Conservation (phyloP, 2,113 vertebrate species). For the Alces alces region DNA sequence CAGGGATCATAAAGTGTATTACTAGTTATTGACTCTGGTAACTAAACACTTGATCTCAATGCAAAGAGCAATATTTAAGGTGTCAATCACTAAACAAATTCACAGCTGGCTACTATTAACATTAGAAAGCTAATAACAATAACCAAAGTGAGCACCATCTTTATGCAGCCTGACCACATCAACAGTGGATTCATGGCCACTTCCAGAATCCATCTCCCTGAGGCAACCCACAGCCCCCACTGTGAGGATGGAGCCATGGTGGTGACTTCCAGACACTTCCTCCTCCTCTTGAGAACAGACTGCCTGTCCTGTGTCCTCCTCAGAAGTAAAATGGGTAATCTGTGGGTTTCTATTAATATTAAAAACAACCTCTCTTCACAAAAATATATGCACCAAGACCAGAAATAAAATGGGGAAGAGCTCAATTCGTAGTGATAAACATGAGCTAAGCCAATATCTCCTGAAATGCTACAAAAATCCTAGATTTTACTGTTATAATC, state of each 20-base stretch:
- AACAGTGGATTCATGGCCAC: not conserved
- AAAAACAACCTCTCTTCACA: not conserved
- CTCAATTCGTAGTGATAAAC: not conserved
- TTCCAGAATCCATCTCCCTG: not conserved
- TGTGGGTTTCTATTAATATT: not conserved
- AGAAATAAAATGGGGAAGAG: conserved; percentile 22
- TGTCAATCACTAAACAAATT: not conserved
- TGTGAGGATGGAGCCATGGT: too few relatives aligned
- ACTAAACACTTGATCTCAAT: not conserved
- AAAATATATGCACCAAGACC: not conserved
- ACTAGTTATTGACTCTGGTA: not conserved
- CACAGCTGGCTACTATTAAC: not conserved
- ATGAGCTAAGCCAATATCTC: not conserved
- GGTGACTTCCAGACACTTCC: not conserved
- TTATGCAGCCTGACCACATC: not conserved
- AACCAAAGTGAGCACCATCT: not conserved
- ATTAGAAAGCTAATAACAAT: not conserved
- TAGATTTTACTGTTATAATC: not conserved
- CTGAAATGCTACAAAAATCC: not conserved
- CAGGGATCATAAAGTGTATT: not conserved
- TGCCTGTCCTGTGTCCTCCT: not conserved
- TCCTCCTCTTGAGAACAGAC: not conserved
- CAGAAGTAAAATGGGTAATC: not conserved
- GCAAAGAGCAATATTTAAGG: not conserved
- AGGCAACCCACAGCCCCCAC: not conserved